A percentile compares a stretch with the other conserved stretches of the same genome.
Conservation (phyloP, 2,797 vertebrate species). For the Crenichthys baileyi region DNA sequence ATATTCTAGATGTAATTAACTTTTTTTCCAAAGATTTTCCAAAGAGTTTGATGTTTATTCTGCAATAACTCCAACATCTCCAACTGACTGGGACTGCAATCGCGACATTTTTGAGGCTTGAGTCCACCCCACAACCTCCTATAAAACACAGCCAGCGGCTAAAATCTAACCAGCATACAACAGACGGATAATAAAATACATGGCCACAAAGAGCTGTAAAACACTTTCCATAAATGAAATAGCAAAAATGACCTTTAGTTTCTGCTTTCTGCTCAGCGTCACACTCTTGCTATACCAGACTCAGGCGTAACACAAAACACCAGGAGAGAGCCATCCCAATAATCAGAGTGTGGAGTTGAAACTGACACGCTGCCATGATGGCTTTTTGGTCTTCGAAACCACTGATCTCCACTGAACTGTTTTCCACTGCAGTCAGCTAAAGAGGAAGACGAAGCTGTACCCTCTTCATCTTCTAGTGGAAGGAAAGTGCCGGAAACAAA, state of each 20-base stretch:
- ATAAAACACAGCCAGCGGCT: constrained; percentile 52
- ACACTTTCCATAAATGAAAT: constrained; percentile 50
- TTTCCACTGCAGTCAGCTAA: constrained; percentile 71
- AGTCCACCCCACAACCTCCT: constrained; percentile 28
- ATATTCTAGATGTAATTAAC: background rate
- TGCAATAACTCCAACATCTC: constrained; percentile 15
- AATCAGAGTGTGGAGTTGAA: constrained; percentile 64
- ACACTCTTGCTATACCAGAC: constrained; percentile 38
- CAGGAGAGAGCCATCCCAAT: constrained; percentile 55
- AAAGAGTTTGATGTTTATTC: background rate
- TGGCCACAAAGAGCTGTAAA: constrained; percentile 58
- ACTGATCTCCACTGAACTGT: constrained; percentile 46
- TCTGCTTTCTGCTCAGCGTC: constrained; percentile 54
- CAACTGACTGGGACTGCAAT: constrained; percentile 17
- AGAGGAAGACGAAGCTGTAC: constrained; percentile 25
- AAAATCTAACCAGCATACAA: constrained; percentile 50
- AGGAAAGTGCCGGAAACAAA: background rate
- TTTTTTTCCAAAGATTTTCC: background rate
- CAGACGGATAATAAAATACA: constrained; percentile 59
- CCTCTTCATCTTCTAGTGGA: constrained; percentile 36
- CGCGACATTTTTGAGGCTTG: constrained; percentile 25
- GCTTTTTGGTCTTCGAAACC: constrained; percentile 39
- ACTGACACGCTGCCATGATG: constrained; percentile 66
- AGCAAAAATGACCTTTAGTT: constrained; percentile 47
- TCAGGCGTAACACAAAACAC: constrained; percentile 49